A percentile compares a stretch with the other conserved stretches of the same genome.
These are phyloP conservation scores for Pelodiscus sinensis DNA, from an alignment of 2,113 vertebrate genomes.

Conservation along the genomic window DNA sequence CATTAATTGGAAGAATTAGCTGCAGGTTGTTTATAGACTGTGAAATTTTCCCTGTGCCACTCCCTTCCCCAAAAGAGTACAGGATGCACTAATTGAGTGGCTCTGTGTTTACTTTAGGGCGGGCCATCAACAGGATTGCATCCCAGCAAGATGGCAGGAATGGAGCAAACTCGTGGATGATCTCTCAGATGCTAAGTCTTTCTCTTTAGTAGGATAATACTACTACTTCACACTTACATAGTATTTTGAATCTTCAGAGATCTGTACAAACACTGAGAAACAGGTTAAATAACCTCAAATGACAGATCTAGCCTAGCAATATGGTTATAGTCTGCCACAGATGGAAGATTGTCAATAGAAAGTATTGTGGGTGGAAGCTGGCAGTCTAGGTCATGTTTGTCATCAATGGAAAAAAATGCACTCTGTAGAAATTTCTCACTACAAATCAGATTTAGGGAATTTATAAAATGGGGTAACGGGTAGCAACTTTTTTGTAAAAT, in stretches of 20 bases:
- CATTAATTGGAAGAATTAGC: not conserved
- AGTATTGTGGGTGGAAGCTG: not conserved
- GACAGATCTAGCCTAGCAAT: not conserved
- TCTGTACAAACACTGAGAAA: not conserved
- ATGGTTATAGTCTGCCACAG: not conserved
- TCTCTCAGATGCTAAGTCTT: not conserved
- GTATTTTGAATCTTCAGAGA: not conserved
- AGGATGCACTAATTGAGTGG: not conserved
- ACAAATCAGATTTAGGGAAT: not conserved
- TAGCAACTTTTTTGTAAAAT: not conserved
- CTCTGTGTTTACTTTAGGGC: not conserved
- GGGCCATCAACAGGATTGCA: not conserved
- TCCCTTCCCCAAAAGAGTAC: not conserved
- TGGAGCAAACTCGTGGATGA: not conserved
- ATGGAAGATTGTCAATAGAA: not conserved
- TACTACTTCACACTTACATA: not conserved
- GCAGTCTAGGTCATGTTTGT: not conserved
- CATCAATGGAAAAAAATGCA: not conserved
- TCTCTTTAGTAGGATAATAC: not conserved
- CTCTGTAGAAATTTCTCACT: not conserved
- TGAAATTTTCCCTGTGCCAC: not conserved
- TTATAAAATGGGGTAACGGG: not conserved
- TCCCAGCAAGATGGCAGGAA: not conserved
- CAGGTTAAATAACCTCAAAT: constrained; percentile 5
- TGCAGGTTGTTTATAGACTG: not conserved